A percentile compares a stretch with the other conserved stretches of the same genome.
Evolutionary conservation across 1,140 invertebrate genomes (phyloP).

Genomic region (Eufriesea mexicana): DNA sequence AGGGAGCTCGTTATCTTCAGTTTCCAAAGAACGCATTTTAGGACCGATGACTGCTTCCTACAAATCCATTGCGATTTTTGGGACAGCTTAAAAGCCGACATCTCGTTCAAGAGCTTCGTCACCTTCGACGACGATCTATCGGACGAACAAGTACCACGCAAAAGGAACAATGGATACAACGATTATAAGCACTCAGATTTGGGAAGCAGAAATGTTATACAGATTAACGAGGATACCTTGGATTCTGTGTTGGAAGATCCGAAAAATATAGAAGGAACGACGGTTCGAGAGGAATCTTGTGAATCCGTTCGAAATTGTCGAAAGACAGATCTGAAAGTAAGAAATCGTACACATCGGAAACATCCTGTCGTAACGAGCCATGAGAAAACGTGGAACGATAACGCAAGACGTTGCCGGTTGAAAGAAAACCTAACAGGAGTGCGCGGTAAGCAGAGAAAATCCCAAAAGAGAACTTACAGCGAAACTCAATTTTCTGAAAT

Average conservation of each 20-base stretch:
- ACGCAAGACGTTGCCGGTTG: too few relatives aligned
- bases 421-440: background rate
- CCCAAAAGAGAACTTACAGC: background rate
- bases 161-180: background rate
- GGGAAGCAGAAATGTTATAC: background rate
- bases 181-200: slow-evolving; percentile 7
- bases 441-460: background rate
- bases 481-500: background rate
- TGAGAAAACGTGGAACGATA: background rate
- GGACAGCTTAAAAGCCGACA: slow-evolving; percentile 52
- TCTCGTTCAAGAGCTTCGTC: slow-evolving; percentile 72
- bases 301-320: background rate
- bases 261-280: too few relatives aligned
- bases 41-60: slow-evolving; percentile 68
- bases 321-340: background rate
- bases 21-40: slow-evolving; percentile 75
- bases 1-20: slow-evolving; percentile 71
- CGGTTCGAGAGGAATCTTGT: too few relatives aligned
- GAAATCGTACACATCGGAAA: background rate
- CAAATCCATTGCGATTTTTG: slow-evolving; percentile 68
- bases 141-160: too few relatives aligned
- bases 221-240: background rate
- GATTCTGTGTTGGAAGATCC: background rate
- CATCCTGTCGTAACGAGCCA: background rate
- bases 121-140: slow-evolving; percentile 74